Percentiles rank a stretch among this genome's conserved stretches.
phyloP scores from a whole-genome alignment of 2,888 invertebrate genomes.

The Acronicta leporina region DNA sequence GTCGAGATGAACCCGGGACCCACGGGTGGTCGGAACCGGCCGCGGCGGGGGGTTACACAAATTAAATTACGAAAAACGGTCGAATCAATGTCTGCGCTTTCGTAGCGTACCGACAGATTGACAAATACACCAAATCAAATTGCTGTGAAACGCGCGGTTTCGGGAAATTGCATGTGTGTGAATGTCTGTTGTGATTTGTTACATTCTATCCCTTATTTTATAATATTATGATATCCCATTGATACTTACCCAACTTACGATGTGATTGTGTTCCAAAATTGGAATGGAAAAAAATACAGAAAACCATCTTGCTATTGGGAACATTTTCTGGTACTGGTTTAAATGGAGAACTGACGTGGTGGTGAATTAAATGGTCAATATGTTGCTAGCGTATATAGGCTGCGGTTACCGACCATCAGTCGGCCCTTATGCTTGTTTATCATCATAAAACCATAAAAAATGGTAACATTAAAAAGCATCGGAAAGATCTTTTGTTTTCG shows the following conservation, averaged over 20 bases:
- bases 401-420: too few relatives aligned
- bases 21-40: constrained; percentile 48
- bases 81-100: constrained; percentile 68
- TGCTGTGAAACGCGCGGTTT: constrained; percentile 48
- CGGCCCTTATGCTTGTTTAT: too few relatives aligned
- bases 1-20: constrained; percentile 63
- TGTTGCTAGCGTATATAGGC: too few relatives aligned
- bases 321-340: too few relatives aligned
- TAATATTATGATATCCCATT: constrained; percentile 14
- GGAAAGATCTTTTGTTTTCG: too few relatives aligned
- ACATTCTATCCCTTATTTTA: constrained; percentile 14
- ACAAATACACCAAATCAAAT: constrained; percentile 58
- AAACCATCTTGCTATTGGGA: too few relatives aligned
- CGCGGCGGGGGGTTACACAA: constrained; percentile 68
- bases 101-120: constrained; percentile 50
- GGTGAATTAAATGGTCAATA: too few relatives aligned
- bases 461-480: too few relatives aligned
- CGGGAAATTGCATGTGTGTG: constrained; percentile 43
- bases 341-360: too few relatives aligned
- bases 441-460: too few relatives aligned
- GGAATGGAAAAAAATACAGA: too few relatives aligned
- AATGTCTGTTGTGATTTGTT: constrained; percentile 36
- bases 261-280: not conserved
- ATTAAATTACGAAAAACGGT: constrained; percentile 73
- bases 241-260: not conserved